Conservation (phyloP, 2,113 vertebrate species). For the Misgurnus mizolepis region DNA sequence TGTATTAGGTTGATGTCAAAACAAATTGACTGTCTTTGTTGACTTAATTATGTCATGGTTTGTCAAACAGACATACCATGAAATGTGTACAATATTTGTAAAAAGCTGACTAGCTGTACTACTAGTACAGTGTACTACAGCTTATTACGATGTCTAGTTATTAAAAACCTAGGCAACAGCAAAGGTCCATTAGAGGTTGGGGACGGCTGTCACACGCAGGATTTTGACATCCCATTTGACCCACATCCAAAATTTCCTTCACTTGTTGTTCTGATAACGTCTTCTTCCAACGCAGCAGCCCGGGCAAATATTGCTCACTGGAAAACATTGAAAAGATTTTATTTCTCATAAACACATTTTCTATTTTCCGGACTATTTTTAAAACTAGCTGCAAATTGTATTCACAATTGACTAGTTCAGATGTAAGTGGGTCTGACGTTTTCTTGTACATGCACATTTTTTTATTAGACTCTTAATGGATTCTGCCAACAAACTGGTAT, state of each 20-base stretch:
- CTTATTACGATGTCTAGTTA: background rate
- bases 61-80: too few relatives aligned
- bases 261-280: constrained; percentile 26
- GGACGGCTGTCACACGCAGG: background rate
- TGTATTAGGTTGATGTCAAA: too few relatives aligned
- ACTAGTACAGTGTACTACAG: too few relatives aligned
- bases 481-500: too few relatives aligned
- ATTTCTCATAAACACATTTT: background rate
- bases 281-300: constrained; percentile 60
- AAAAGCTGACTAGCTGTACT: background rate
- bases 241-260: constrained; percentile 50
- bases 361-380: background rate
- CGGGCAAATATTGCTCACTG: constrained; percentile 49
- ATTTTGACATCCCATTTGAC: background rate
- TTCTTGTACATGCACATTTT: too few relatives aligned
- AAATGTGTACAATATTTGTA: too few relatives aligned
- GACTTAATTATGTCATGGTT: too few relatives aligned
- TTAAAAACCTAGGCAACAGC: constrained; percentile 32
- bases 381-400: background rate
- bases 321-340: background rate
- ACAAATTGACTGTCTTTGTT: too few relatives aligned
- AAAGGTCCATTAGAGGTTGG: background rate
- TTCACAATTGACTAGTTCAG: too few relatives aligned
- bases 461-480: too few relatives aligned
- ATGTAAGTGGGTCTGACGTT: too few relatives aligned